Evolutionary conservation across 2,888 invertebrate genomes (phyloP).

Genomic region (Chloroclystis v-ata): DNA sequence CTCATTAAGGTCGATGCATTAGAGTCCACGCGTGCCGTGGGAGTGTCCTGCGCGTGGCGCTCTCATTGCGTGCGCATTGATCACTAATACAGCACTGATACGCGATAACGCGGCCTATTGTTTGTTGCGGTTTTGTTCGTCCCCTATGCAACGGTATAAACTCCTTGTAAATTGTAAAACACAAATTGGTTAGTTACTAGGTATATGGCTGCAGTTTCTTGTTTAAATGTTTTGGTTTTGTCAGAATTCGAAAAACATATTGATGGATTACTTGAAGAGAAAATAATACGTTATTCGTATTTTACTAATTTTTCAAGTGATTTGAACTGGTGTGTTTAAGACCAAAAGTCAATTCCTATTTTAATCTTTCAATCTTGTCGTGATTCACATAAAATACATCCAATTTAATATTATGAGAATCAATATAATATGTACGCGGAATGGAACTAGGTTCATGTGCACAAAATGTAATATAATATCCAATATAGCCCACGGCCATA

Average conservation of each 20-base stretch:
- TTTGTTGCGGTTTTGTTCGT: conserved; percentile 49
- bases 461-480: conserved; percentile 38
- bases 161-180: conserved; percentile 19
- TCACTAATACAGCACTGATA: conserved; percentile 58
- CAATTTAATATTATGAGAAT: no score
- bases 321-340: no score
- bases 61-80: conserved; percentile 72
- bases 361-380: no score
- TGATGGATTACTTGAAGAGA: no score
- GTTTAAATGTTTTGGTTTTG: neutral
- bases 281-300: no score
- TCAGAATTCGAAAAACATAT: no score
- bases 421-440: no score
- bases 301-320: no score
- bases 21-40: conserved; percentile 62
- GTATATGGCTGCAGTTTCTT: neutral
- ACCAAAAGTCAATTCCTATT: no score
- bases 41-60: conserved; percentile 74
- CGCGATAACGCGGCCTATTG: conserved; percentile 38
- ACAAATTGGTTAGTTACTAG: conserved; percentile 4
- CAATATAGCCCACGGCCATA: conserved; percentile 39
- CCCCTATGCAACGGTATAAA: conserved; percentile 42
- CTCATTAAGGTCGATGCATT: conserved; percentile 3
- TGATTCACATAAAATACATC: no score
- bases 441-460: conserved; percentile 5